phyloP scores from a whole-genome alignment of 2,113 vertebrate species.

The Edolisoma coerulescens region DNA sequence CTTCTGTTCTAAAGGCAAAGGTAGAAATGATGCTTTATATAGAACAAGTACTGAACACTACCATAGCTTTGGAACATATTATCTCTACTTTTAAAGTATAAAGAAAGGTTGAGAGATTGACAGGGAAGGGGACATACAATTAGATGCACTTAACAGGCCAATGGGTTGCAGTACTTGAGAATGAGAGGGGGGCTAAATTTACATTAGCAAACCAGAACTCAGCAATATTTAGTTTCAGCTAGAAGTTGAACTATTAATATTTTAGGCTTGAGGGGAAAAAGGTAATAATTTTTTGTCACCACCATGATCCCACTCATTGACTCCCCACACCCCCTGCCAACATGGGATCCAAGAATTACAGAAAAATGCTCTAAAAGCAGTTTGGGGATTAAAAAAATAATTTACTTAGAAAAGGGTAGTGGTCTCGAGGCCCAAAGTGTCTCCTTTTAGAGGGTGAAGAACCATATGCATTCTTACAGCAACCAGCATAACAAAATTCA shows the following conservation, averaged over 20 bases:
- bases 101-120: neutral
- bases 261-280: neutral
- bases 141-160: neutral
- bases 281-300: fast-evolving
- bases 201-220: neutral
- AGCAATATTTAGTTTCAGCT: neutral
- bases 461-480: neutral
- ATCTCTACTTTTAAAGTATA: neutral
- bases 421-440: neutral
- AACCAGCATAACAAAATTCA: neutral
- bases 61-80: neutral
- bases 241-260: neutral
- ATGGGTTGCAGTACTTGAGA: neutral
- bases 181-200: neutral
- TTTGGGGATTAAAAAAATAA: neutral
- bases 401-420: neutral
- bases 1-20: neutral
- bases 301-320: neutral
- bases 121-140: neutral
- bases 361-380: neutral
- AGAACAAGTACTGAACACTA: conserved; percentile 1
- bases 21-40: neutral
- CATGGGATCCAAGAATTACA: neutral
- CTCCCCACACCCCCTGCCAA: neutral
- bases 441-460: neutral